Base-by-base conservation (phyloP, 2,797 vertebrate species). In the Emydoidea blandingii region DNA sequence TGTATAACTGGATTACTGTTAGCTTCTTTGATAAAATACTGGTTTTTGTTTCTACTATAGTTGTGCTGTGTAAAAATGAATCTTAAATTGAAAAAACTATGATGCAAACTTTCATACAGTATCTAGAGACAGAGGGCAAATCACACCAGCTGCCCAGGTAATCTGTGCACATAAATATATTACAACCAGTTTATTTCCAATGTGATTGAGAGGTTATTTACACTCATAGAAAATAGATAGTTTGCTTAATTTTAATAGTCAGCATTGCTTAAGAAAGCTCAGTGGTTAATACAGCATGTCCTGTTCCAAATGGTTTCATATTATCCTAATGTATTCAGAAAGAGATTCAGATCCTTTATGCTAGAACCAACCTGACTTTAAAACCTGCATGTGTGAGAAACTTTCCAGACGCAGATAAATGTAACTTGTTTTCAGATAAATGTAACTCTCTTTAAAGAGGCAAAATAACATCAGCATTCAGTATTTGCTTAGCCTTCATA, bases 251-350 rank as follows among this genome's bases (percentile, higher is more conserved):
- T 96, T 96, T 95, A 94, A 84, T 54, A 57, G 82, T 78, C 90
- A 80, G 29, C 21, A 49, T 85, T 0, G 0, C 80, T 97, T 95
- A 86, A 94, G 89, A 95, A 94, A 91, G 72, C 81, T 96, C 86
- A 93, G 83, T 56, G 72, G 94, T 65, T 94, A 79, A 10, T 79
- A 78, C 91, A 94, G 93, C 86, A 80, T 5, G 47, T 59, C 50
- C 81, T 92, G 8, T 94, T 95, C 86, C 92, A 96, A 95, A 96
- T 41, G 85, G 85, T 85, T 96, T 97, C 81, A 37, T 53, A 91
- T 94, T 82, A 96, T 86, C 81, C 94, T 96, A 91, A 94, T 57
- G 85, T 87, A 82, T 91, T 97, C 92, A 95, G 87, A 95, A 96
- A 92, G 85, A 86, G 84, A 86, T 23, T 47, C 80, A 76, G 44